phyloP scores from a whole-genome alignment of 1,140 invertebrate species.

The Drosophila albomicans region DNA sequence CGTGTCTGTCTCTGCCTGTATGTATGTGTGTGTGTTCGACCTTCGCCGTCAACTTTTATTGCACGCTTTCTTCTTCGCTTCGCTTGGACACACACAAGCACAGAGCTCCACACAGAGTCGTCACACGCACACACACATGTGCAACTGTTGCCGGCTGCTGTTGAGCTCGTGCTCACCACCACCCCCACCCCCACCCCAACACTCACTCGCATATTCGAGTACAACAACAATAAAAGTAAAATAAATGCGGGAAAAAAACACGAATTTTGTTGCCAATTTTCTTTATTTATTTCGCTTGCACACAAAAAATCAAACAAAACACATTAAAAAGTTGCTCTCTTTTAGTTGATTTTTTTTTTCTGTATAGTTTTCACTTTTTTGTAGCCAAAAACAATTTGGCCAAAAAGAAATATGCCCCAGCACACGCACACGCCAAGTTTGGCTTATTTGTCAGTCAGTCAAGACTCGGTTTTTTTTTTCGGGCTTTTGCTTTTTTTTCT shows the following conservation, averaged over 20 bases:
- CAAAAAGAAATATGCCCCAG: constrained; percentile 31
- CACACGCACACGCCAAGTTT: constrained; percentile 50
- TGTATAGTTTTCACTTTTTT: constrained; percentile 70
- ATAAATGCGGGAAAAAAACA: constrained; percentile 27
- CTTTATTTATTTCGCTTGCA: constrained; percentile 25
- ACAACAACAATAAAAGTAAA: constrained; percentile 22
- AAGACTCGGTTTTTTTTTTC: constrained; percentile 16
- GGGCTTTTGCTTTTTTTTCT: constrained; percentile 11
- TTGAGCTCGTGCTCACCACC: constrained; percentile 6
- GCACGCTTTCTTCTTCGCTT: constrained; percentile 78
- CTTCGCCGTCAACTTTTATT: constrained; percentile 61
- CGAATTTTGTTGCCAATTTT: constrained; percentile 47
- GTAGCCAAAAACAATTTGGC: constrained; percentile 50
- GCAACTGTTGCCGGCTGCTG: constrained; percentile 39
- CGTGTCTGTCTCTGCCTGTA: neutral
- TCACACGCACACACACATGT: constrained; percentile 34
- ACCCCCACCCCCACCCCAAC: neutral
- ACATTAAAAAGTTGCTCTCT: constrained; percentile 42
- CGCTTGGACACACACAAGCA: constrained; percentile 69
- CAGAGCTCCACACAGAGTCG: constrained; percentile 15
- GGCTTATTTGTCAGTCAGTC: constrained; percentile 44
- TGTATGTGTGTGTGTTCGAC: constrained; percentile 48
- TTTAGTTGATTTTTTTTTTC: constrained; percentile 33
- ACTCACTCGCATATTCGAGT: neutral
- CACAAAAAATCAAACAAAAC: constrained; percentile 20